phyloP scores from a whole-genome alignment of 2,113 vertebrate genomes.

The Agelaius phoeniceus region DNA sequence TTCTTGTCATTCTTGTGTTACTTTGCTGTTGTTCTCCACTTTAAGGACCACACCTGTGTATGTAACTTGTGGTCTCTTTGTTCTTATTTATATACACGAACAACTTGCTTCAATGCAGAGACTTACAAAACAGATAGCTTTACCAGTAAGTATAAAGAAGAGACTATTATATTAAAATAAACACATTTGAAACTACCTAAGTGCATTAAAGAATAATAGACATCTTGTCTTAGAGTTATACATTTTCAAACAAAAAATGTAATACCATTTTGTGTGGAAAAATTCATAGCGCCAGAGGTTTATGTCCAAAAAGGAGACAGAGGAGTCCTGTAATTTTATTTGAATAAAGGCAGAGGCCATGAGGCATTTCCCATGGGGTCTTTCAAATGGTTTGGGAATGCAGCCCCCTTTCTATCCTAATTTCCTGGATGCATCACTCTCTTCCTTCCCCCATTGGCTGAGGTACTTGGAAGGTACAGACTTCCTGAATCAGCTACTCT shows the following conservation, averaged over 20 bases:
- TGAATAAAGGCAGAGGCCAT: neutral
- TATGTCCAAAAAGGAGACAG: neutral
- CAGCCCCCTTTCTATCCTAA: neutral
- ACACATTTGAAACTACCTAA: neutral
- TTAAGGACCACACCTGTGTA: neutral
- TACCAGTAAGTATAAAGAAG: neutral
- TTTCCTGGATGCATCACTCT: neutral
- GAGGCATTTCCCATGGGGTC: neutral
- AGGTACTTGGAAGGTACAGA: neutral
- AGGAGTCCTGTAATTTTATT: neutral
- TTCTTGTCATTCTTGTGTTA: neutral
- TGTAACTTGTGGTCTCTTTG: neutral
- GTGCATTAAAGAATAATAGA: neutral
- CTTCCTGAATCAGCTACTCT: neutral
- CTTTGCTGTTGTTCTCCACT: neutral
- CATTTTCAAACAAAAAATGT: neutral
- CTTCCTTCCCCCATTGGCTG: neutral
- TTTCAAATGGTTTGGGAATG: neutral
- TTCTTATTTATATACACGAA: neutral
- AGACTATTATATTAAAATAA: neutral
- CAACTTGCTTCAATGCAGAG: neutral
- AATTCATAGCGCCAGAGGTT: neutral
- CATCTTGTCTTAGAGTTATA: neutral
- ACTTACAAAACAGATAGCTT: neutral
- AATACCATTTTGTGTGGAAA: neutral